phyloP scores from a whole-genome alignment of 2,113 vertebrate species.

The Hippoglossus stenolepis region DNA sequence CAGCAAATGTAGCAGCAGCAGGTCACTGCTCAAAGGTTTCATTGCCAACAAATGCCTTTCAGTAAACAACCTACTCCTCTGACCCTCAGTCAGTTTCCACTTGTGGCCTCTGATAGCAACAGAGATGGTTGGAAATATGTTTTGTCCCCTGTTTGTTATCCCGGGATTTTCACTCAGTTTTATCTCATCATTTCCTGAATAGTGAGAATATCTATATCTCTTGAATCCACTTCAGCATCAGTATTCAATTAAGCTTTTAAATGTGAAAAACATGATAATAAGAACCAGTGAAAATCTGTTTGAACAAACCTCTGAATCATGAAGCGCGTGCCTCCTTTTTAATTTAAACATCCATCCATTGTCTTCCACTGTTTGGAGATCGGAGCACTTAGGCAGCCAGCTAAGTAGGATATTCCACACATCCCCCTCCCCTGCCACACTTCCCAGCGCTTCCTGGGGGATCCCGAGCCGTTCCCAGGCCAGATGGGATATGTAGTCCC shows the following conservation, averaged over 20 bases:
- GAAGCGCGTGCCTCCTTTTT: too few species aligned
- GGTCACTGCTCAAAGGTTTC: slow-evolving; percentile 40
- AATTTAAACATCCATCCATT: too few species aligned
- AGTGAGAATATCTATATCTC: neutral
- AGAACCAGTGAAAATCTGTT: too few species aligned
- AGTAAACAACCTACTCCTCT: slow-evolving; percentile 27
- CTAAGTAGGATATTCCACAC: too few species aligned
- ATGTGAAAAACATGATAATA: too few species aligned
- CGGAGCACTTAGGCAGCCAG: too few species aligned
- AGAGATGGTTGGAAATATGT: neutral
- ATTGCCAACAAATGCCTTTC: slow-evolving; percentile 43
- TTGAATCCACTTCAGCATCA: neutral
- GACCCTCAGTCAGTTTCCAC: slow-evolving; percentile 20
- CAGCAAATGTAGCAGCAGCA: slow-evolving; percentile 39
- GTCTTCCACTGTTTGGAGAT: too few species aligned
- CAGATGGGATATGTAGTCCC: too few species aligned
- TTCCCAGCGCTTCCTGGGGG: too few species aligned
- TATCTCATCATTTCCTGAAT: neutral
- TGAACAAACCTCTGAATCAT: neutral
- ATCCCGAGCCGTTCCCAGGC: too few species aligned
- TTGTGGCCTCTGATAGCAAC: neutral
- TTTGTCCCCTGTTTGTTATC: slow-evolving; percentile 4
- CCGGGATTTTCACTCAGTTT: neutral
- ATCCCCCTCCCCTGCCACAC: too few species aligned
- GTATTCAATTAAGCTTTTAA: too few species aligned